Conservation (phyloP, 2,113 vertebrate genomes). For the Mormoops blainvillei region DNA sequence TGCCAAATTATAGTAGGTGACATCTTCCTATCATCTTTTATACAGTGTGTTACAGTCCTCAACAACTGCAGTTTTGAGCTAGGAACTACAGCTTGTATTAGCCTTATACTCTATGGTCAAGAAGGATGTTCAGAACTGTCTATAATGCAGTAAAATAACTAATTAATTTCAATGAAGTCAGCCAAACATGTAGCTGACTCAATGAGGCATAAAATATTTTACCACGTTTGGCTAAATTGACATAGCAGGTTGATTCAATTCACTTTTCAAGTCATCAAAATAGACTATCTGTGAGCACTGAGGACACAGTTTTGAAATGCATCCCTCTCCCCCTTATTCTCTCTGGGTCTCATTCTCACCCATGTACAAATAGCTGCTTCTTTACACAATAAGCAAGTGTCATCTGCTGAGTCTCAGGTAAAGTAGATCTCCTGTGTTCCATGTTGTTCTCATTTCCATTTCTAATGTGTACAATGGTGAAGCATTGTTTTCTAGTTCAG, state of each 20-base stretch:
- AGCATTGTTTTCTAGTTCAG: constrained; percentile 53
- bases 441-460: constrained; percentile 34
- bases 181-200: neutral
- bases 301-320: neutral
- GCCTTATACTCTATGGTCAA: neutral
- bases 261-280: neutral
- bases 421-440: constrained; percentile 6
- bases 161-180: neutral
- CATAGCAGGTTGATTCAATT: neutral
- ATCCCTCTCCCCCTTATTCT: neutral
- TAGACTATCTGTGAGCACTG: neutral
- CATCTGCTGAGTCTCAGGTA: neutral
- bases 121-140: neutral
- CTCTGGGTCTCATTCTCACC: neutral
- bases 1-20: neutral
- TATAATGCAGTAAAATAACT: neutral
- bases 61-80: neutral
- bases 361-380: neutral
- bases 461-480: constrained; percentile 22
- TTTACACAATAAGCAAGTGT: neutral
- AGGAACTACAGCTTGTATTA: neutral
- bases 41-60: neutral
- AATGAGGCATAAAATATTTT: neutral
- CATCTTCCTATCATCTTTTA: neutral
- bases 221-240: neutral